A percentile compares a stretch with the other conserved stretches of the same genome.
phyloP scores from a whole-genome alignment of 2,113 vertebrate genomes.

The Eptesicus fuscus region DNA sequence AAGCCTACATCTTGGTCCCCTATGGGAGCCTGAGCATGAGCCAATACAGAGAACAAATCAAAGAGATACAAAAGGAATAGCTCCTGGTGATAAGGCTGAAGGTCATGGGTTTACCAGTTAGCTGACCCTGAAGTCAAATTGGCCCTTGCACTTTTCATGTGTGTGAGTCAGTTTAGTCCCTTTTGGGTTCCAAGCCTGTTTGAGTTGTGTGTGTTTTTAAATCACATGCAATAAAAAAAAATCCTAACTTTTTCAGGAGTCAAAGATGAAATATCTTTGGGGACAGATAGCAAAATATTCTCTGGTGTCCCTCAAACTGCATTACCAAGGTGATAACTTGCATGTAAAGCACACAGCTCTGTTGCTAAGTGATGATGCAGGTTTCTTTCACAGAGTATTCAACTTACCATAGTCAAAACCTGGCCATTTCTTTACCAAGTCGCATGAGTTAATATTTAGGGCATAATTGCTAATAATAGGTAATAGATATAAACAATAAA shows the following conservation, averaged over 20 bases:
- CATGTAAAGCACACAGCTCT: background rate
- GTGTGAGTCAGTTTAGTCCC: background rate
- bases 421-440: background rate
- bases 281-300: background rate
- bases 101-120: background rate
- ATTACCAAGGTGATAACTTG: background rate
- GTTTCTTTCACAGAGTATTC: background rate
- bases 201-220: background rate
- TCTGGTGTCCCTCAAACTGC: background rate
- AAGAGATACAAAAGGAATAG: background rate
- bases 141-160: background rate
- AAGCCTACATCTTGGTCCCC: background rate
- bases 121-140: background rate
- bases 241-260: background rate
- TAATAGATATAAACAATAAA: background rate
- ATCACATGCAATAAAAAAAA: background rate
- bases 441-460: background rate
- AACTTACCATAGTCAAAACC: background rate
- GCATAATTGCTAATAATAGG: background rate
- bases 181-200: background rate
- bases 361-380: background rate
- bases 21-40: background rate
- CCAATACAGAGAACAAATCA: background rate
- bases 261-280: background rate
- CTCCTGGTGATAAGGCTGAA: background rate